Evolutionary conservation across 2,797 vertebrate genomes (phyloP).

Genomic region (Clamator glandarius): DNA sequence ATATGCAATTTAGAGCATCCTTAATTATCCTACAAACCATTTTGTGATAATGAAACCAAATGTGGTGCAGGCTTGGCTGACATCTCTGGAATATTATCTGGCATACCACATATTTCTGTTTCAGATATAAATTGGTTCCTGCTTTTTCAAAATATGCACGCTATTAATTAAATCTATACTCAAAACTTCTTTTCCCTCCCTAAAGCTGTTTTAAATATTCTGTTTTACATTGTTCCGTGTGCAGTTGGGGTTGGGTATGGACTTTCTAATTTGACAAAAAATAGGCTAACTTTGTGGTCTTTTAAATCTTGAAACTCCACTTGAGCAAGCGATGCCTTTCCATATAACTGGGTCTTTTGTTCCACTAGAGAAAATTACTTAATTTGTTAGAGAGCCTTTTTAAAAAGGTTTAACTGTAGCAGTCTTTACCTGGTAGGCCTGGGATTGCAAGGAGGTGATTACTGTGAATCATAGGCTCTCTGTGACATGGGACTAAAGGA

Average conservation of each 20-base stretch:
- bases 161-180: conserved; percentile 41
- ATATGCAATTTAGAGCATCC: conserved; percentile 46
- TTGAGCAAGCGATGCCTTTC: neutral
- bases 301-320: conserved; percentile 1
- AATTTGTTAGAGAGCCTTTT: conserved; percentile 27
- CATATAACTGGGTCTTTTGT: conserved; percentile 27
- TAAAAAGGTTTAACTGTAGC: conserved; percentile 31
- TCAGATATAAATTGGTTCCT: conserved; percentile 41
- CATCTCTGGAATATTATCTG: conserved; percentile 42
- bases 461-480: conserved; percentile 53
- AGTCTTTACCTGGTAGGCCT: conserved; percentile 46
- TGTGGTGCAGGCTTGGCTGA: conserved; percentile 34
- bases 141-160: conserved; percentile 39
- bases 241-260: neutral
- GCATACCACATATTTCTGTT: conserved; percentile 41
- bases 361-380: conserved; percentile 50
- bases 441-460: conserved; percentile 44
- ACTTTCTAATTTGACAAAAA: neutral
- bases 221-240: neutral
- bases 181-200: neutral
- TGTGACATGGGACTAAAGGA: conserved; percentile 26
- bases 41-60: conserved; percentile 55
- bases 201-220: neutral
- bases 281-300: conserved; percentile 24
- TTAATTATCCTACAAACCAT: conserved; percentile 46